Evolutionary conservation across 2,888 invertebrate species (phyloP).

Genomic region (Serrognathus titanus): DNA sequence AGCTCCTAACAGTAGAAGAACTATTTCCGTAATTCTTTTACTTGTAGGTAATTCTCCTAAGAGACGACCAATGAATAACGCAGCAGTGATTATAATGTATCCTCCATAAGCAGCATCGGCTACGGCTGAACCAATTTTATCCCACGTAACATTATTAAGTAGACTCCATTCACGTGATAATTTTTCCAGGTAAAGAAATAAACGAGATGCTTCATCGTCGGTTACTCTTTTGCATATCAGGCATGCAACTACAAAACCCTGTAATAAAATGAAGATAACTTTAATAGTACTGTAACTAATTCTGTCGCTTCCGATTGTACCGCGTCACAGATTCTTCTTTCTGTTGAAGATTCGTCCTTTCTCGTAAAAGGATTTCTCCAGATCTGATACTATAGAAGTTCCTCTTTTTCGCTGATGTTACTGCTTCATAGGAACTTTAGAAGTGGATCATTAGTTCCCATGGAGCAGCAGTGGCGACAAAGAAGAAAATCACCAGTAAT

Average conservation of each 20-base stretch:
- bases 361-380: too few relatives aligned
- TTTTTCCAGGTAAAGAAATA: conserved; percentile 67
- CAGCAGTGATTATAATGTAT: conserved; percentile 68
- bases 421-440: too few relatives aligned
- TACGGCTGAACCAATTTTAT: conserved; percentile 63
- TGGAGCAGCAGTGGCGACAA: too few relatives aligned
- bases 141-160: conserved; percentile 71
- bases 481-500: too few relatives aligned
- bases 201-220: conserved; percentile 66
- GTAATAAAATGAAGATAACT: conserved; percentile 26
- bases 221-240: conserved; percentile 68
- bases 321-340: too few relatives aligned
- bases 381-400: too few relatives aligned
- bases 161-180: conserved; percentile 72
- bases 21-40: conserved; percentile 62
- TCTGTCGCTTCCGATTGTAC: too few relatives aligned
- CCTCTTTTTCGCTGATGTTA: too few relatives aligned
- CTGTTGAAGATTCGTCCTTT: too few relatives aligned
- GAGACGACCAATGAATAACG: conserved; percentile 62
- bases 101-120: conserved; percentile 66
- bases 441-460: too few relatives aligned
- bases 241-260: conserved; percentile 67
- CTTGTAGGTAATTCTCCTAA: conserved; percentile 64
- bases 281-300: too few relatives aligned
- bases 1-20: conserved; percentile 67